Evolutionary conservation across 2,113 vertebrate genomes (phyloP).

Genomic region (Aptenodytes patagonicus): DNA sequence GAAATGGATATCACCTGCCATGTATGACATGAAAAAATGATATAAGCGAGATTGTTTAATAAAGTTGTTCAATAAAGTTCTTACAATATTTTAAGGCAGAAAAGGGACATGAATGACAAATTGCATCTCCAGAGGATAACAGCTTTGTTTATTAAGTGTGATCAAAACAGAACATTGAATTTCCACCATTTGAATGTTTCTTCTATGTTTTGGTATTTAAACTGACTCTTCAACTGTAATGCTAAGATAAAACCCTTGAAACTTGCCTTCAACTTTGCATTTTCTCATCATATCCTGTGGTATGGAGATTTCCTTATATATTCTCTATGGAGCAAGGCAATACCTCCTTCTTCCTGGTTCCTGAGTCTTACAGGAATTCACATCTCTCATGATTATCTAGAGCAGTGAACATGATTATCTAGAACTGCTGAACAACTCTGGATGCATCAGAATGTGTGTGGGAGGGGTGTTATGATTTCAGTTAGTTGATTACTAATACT

Average conservation of each 20-base stretch:
- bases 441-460: neutral
- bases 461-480: neutral
- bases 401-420: neutral
- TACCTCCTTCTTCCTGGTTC: neutral
- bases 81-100: neutral
- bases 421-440: neutral
- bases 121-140: neutral
- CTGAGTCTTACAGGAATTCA: neutral
- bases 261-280: neutral
- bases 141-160: neutral
- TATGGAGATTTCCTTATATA: neutral
- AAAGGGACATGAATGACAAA: neutral
- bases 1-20: neutral
- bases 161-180: neutral
- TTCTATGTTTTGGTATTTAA: neutral
- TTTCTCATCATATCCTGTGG: neutral
- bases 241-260: neutral
- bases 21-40: neutral
- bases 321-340: neutral
- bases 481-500: neutral
- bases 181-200: neutral
- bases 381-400: neutral
- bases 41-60: neutral
- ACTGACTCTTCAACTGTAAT: neutral
- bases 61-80: neutral